Conservation (phyloP, 2,113 vertebrate species). For the Camelus dromedarius region DNA sequence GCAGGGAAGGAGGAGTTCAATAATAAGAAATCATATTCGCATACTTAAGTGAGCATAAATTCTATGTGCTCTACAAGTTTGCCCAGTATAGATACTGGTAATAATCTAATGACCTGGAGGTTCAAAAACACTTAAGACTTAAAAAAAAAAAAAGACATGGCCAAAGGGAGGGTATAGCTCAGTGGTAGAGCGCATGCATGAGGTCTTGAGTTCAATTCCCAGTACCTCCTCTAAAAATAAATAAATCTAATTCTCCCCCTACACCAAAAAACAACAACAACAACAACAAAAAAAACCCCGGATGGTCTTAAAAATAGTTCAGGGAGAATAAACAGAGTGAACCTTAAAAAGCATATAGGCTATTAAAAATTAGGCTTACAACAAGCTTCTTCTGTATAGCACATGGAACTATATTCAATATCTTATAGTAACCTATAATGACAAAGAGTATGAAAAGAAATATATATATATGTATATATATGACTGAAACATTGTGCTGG, state of each 20-base stretch:
- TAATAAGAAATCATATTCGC: conserved; percentile 8
- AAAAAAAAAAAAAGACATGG: background rate
- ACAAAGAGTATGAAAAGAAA: too few species aligned
- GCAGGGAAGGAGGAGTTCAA: background rate
- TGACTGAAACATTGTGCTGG: too few species aligned
- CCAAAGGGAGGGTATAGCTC: too few species aligned
- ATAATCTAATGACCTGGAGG: background rate
- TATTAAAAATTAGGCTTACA: background rate
- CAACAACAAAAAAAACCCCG: background rate
- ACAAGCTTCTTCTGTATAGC: too few species aligned
- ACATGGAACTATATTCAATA: too few species aligned
- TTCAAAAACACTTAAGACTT: conserved; percentile 17
- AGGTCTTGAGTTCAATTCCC: too few species aligned
- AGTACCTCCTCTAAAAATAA: too few species aligned
- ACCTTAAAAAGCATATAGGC: background rate
- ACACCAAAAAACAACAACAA: background rate
- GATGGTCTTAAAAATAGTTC: background rate
- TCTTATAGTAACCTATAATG: too few species aligned
- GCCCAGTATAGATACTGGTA: background rate
- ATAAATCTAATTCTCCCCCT: too few species aligned
- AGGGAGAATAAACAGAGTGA: background rate
- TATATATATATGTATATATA: too few species aligned
- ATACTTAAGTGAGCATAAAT: background rate
- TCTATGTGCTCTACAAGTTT: background rate
- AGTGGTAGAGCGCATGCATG: too few species aligned